phyloP scores from a whole-genome alignment of 2,113 vertebrate genomes.

The Microcebus griseorufus region DNA sequence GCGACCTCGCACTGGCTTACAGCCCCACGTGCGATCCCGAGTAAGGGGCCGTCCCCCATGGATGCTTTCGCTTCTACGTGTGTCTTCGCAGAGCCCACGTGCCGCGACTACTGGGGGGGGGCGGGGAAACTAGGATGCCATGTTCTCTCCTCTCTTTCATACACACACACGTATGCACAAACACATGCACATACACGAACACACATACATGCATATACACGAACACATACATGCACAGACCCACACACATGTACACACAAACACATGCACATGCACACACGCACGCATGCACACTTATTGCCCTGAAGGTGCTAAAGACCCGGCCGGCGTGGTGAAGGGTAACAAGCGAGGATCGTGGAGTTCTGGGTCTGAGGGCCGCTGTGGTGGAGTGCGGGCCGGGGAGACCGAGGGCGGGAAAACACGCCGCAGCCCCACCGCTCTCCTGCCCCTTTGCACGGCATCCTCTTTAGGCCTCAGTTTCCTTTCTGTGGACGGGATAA shows the following conservation, averaged over 20 bases:
- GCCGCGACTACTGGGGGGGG: rapidly evolving
- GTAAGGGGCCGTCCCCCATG: rapidly evolving
- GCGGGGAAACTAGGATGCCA: background rate
- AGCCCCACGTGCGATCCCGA: rapidly evolving
- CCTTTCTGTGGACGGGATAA: no score
- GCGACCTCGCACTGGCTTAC: rapidly evolving
- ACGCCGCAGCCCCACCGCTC: no score
- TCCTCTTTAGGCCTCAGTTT: background rate
- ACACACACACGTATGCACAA: background rate
- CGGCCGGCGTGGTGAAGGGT: rapidly evolving
- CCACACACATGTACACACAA: no score
- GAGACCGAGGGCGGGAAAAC: rapidly evolving
- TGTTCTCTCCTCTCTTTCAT: background rate
- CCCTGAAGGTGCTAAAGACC: background rate
- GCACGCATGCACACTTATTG: background rate
- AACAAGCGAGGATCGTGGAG: rapidly evolving
- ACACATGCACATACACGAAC: background rate
- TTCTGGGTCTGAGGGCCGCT: no score
- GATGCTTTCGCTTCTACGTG: background rate
- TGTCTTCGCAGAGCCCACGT: background rate
- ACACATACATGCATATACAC: background rate
- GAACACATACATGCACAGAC: background rate
- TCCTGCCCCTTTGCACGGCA: background rate
- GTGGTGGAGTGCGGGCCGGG: rapidly evolving
- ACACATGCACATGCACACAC: background rate